Evolutionary conservation across 2,797 vertebrate genomes (phyloP), one percentile per base, ranked within the genome.

Genomic region (Gorsachius magnificus): DNA sequence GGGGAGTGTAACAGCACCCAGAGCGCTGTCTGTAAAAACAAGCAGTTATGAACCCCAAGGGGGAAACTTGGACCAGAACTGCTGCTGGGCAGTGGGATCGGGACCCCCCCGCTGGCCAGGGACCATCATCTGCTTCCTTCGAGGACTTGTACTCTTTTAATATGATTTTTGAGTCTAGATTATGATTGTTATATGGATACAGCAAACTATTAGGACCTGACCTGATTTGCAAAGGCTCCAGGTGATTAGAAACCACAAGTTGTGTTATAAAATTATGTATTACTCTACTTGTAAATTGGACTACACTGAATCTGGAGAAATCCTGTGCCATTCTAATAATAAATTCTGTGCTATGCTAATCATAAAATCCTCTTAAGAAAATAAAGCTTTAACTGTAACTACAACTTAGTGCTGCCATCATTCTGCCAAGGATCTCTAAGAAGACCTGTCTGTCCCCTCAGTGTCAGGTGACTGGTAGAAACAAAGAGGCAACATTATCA

Each of bases 141-240:
- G 0, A n/a, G 36, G 22, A 16, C 35, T 56, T 0, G 1, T 46
- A 11, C 22, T 28, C 25, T 63, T 48, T 28, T 24, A 22, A 22
- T 3, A 3, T 11, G 17, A 12, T 43, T 63, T 60, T 25, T 1
- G 1, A 61, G 20, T 19, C n/a, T 65, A 38, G 20, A 22, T n/a
- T 41, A 21, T 57, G 45, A 38, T 24, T 18, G 31, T 36, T 43
- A 6, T 1, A 22, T 20, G 82, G 68, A 16, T 21, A 22, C 11
- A 58, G 15, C 36, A 68, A 71, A 31, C 19, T n/a, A 5, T 17
- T 72, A 31, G 68, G 26, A 75, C n/a, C 7, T 5, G 10, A 8
- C 11, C 4, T 0, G 0, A 3, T 48, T 21, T 60, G 13, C 26
- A 51, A 13, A 35, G 8, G 4, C 7, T 43, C 13, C 26, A 24